Base-by-base conservation (phyloP, 2,797 vertebrate genomes). In the Epinephelus malabaricus region DNA sequence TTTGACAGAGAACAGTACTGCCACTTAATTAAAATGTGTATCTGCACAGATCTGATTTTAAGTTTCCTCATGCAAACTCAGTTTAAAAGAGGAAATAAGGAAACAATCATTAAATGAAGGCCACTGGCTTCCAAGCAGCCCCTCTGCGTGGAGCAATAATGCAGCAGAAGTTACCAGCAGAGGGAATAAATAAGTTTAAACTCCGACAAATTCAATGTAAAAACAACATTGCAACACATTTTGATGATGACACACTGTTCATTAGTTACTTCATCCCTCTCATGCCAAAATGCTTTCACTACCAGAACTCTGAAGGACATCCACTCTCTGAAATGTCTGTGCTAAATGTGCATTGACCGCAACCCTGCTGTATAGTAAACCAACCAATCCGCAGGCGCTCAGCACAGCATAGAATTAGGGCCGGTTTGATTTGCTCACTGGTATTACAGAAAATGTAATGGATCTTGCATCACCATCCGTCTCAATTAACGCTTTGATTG, bases 391-490 rank as follows among this genome's bases (percentile, higher is more conserved):
- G 38, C 47, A 38, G 79, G 60, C 55, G 6, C 81, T 85, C 82
- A 72, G 67, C 74, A 27, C 74, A 49, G 78, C 84, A 63, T 58
- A 82, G 84, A 88, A 93, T 92, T 69, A 90, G 74, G 34, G 55
- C 43, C 2, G 21, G 58, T 85, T 81, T 83, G 84, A 84, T 92
- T 90, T 88, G 84, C 83, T 91, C 81, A 54, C 66, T 88, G 86
- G 77, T 69, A 85, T 90, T 89, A 80, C 88, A 83, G 78, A 86
- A 90, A 90, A 85, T 15, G 58, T 87, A 91, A 88, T 90, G 78
- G 83, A 85, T 91, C 87, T 93, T 84, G 87, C 89, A 85, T 92
- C 86, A 81, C 81, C 89, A 93, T 93, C 90, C 82, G 88, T 94
- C 93, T 94, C 91, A 93, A 92, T 94, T 92, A 91, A 86, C 61